phyloP scores from a whole-genome alignment of 2,888 invertebrate genomes.

The Thelaira solivaga region DNA sequence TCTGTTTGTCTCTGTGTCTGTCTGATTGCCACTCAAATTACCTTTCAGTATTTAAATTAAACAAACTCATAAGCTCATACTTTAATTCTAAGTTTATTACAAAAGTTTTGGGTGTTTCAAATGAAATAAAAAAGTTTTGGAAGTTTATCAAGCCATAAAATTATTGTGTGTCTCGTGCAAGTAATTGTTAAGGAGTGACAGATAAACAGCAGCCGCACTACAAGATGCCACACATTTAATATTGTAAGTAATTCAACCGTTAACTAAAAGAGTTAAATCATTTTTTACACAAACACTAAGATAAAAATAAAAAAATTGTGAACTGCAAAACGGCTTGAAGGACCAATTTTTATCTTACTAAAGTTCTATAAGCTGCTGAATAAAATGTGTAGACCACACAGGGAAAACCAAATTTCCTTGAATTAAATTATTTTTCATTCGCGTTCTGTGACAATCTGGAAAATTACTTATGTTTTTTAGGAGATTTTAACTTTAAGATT shows the following conservation, averaged over 20 bases:
- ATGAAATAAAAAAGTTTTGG: not conserved
- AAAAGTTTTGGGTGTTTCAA: not conserved
- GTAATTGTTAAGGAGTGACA: constrained; percentile 37
- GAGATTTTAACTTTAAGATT: no score
- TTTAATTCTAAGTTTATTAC: not conserved
- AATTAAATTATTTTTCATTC: no score
- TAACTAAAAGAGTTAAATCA: not conserved
- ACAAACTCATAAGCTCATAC: constrained; percentile 1
- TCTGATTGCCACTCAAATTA: not conserved
- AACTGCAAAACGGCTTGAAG: no score
- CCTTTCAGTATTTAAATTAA: constrained; percentile 16
- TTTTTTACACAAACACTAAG: no score
- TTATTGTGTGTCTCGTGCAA: constrained; percentile 58
- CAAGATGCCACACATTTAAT: not conserved
- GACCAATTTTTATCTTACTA: no score
- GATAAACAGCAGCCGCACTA: not conserved
- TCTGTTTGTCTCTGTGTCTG: not conserved
- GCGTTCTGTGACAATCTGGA: no score
- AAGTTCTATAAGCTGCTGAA: no score
- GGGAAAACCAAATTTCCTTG: no score
- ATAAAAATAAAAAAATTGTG: no score
- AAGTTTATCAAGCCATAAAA: constrained; percentile 64
- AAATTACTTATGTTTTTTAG: no score
- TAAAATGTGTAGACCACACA: no score
- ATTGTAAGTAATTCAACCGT: constrained; percentile 30